phyloP scores from a whole-genome alignment of 2,113 vertebrate species.

The Jacana jacana region DNA sequence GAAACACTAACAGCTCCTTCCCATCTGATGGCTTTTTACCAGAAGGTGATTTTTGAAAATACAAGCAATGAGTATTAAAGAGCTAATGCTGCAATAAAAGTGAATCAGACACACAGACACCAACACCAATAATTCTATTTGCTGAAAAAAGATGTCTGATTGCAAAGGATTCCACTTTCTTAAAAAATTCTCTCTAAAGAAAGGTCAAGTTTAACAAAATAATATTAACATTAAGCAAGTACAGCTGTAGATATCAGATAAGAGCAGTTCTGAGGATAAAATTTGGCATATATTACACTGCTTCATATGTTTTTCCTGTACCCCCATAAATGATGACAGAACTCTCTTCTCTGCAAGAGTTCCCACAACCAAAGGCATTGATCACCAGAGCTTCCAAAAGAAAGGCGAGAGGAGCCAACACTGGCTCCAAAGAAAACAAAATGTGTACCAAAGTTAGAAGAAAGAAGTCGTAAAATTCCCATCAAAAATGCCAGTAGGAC shows the following conservation, averaged over 20 bases:
- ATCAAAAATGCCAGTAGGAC: constrained; percentile 52
- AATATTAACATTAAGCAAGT: constrained; percentile 41
- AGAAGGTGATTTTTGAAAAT: not conserved
- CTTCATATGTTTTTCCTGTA: constrained; percentile 54
- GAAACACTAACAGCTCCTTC: not conserved
- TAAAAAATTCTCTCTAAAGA: not conserved
- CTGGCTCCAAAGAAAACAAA: constrained; percentile 57
- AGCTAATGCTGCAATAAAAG: not conserved
- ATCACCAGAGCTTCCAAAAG: constrained; percentile 54
- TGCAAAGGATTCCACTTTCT: not conserved
- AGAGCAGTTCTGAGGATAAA: constrained; percentile 25
- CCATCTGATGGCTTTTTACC: not conserved
- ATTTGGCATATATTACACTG: constrained; percentile 24
- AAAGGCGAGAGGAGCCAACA: constrained; percentile 31
- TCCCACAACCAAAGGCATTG: constrained; percentile 63
- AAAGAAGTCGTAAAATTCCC: constrained; percentile 30
- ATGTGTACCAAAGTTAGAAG: constrained; percentile 19
- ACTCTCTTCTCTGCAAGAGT: constrained; percentile 39
- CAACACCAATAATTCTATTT: not conserved
- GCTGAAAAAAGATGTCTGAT: constrained; percentile 8
- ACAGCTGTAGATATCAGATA: constrained; percentile 65
- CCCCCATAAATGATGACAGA: constrained; percentile 61
- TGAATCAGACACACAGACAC: not conserved
- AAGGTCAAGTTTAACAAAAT: constrained; percentile 53
- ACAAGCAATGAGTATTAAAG: not conserved